Base-by-base conservation (phyloP, 2,888 invertebrate genomes). In the Erebia palarica region DNA sequence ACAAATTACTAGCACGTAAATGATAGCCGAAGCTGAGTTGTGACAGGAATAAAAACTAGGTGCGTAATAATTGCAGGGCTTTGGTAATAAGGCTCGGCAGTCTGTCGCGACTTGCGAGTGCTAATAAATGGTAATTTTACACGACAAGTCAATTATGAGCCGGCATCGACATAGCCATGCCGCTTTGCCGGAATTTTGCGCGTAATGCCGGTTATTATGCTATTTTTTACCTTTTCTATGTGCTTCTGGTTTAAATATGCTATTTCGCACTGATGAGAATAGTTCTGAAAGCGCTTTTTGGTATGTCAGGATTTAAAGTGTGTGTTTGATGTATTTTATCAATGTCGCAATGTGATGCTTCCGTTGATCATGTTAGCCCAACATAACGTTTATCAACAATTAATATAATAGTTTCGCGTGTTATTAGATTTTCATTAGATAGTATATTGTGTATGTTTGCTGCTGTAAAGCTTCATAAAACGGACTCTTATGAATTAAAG, bases 111-210 rank as follows among this genome's bases (percentile, higher is more conserved):
- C 57, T 55, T 16, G 90, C 87, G 91, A 91, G 87, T 86, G 83
- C 84, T 91, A 91, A 92, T 91, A 89, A 90, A 90, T 85, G 86
- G 90, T 90, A 89, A 92, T 92, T 91, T 88, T 86, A 88, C 89
- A 90, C 91, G 91, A 91, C 92, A 91, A 88, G 91, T 91, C 91
- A 92, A 92, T 92, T 91, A 91, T 81, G 82, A 85, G 77, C 83
- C 82, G 84, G 90, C 91, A 88, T 88, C 82, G 84, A 90, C 90
- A 87, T 89, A 91, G 91, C 89, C 87, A 86, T 82, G 86, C 79
- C 84, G 84, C 84, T 84, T 88, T 86, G 83, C 82, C 80, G 84
- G 86, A 84, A 86, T 87, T 86, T 88, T 14, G 68, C 59, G 53
- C 44, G 57, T 64, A 73, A 69, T 73, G 69, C 63, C 53, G 51